Base-by-base conservation (phyloP, 2,113 vertebrate genomes). In the Bufo bufo region DNA sequence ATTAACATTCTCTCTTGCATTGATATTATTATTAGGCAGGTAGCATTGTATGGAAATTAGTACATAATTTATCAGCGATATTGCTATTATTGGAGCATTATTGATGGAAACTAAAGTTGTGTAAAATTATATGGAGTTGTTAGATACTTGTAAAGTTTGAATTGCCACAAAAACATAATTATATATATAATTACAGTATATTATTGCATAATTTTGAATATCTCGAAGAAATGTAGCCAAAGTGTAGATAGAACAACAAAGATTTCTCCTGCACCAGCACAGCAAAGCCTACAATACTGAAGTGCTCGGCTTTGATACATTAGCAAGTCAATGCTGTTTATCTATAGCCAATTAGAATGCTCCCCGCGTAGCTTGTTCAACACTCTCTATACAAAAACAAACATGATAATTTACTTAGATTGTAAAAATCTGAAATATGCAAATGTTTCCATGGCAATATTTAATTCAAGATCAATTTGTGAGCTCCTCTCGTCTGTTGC, bases 371-470 rank as follows among this genome's bases (percentile, higher is more conserved):
- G 69, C 69, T 19, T 43, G 10, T 47, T 20, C 52, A 85, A 75
- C 84, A 77, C 56, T 49, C 54, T 77, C 47, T 3, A 74, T 69
- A 61, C 84, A 75, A 49, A 85, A 61, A 74, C 69, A 85, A 45
- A 77, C 82, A 52, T 84, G 49, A 85, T 56, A 85, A 56, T 45
- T 23, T 75, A 85, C n/a, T 59, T 47, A 72, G 52, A 75, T 43
- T 19, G 45, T 14, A 61, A 77, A 85, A 77, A n/a, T 59, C 52
- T 45, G 19, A 77, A 77, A 85, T 85, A 85, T 85, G 71, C 43
- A 75, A 85, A 86, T 75, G 78, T 71, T 74, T 82, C 78, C 54
- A 72, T 61, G 43, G 86, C 20, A 87, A 81, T 87, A 56, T 82
- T 23, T 52, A 79, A 82, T 72, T 82, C 61, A 71, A 87, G 77